Evolutionary conservation across 2,888 invertebrate species (phyloP).

Genomic region (Pogonocherus hispidulus): DNA sequence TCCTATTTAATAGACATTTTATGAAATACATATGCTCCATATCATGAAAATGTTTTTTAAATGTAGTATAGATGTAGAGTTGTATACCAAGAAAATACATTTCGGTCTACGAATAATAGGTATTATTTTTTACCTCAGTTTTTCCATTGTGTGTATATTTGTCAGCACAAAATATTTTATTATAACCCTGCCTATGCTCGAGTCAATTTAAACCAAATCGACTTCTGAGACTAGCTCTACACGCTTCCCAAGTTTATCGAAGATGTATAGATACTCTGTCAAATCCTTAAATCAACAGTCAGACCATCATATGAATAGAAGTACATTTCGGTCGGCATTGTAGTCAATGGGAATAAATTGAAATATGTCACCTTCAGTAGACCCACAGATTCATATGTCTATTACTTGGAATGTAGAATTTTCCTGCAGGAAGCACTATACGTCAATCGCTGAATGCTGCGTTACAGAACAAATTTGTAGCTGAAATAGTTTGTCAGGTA

Average conservation of each 20-base stretch:
- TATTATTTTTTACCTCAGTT: not conserved
- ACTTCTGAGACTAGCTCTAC: not conserved
- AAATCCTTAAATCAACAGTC: conserved; percentile 4
- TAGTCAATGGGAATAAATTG: not conserved
- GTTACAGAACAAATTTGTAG: too few species aligned
- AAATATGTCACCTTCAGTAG: not conserved
- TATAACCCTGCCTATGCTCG: not conserved
- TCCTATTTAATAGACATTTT: too few species aligned
- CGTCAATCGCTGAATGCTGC: not conserved
- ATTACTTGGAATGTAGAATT: not conserved
- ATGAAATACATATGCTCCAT: too few species aligned
- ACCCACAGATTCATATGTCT: not conserved
- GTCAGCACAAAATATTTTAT: not conserved
- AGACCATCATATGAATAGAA: not conserved
- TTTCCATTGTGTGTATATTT: not conserved
- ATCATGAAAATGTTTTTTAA: not conserved
- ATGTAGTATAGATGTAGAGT: not conserved
- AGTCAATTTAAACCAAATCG: not conserved
- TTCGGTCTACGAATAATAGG: too few species aligned
- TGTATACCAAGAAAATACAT: too few species aligned
- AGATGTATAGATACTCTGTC: not conserved
- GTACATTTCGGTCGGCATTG: not conserved
- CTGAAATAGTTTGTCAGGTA: too few species aligned
- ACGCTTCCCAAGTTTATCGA: not conserved
- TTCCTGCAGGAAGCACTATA: not conserved